Conservation (phyloP, 35 echinoderm and acorn worm species). For the Diadema setosum region DNA sequence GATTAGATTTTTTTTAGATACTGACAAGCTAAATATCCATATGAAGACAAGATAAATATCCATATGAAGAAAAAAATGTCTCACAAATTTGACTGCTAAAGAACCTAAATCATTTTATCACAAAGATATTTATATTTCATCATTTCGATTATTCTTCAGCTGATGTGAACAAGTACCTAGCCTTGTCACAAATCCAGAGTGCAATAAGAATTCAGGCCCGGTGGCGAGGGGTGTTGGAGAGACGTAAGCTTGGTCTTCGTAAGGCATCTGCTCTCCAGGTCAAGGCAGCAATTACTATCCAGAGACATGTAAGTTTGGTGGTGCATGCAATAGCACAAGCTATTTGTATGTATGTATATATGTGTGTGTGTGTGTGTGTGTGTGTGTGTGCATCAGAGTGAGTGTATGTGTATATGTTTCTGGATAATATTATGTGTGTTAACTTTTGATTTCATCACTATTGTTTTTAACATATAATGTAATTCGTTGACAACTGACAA, state of each 20-base stretch:
- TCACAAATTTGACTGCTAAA: too few relatives aligned
- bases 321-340: not conserved
- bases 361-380: not conserved
- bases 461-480: too few relatives aligned
- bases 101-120: too few relatives aligned
- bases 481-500: too few relatives aligned
- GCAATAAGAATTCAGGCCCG: slow-evolving; percentile 83
- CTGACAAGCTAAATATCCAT: too few relatives aligned
- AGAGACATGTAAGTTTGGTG: slow-evolving; percentile 64
- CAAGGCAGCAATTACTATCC: slow-evolving; percentile 85
- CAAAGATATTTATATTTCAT: too few relatives aligned
- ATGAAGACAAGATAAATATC: too few relatives aligned
- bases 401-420: not conserved
- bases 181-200: slow-evolving; percentile 69
- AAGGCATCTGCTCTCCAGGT: slow-evolving; percentile 90
- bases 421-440: not conserved
- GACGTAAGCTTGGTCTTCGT: slow-evolving; percentile 72
- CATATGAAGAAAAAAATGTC: too few relatives aligned
- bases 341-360: not conserved
- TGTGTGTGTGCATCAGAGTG: not conserved
- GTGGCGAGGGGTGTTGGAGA: slow-evolving; percentile 80
- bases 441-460: not conserved
- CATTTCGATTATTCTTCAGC: slow-evolving; percentile 58
- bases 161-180: slow-evolving; percentile 82
- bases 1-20: too few relatives aligned